Conservation (phyloP, 2,888 invertebrate species). For the Congeria kusceri region DNA sequence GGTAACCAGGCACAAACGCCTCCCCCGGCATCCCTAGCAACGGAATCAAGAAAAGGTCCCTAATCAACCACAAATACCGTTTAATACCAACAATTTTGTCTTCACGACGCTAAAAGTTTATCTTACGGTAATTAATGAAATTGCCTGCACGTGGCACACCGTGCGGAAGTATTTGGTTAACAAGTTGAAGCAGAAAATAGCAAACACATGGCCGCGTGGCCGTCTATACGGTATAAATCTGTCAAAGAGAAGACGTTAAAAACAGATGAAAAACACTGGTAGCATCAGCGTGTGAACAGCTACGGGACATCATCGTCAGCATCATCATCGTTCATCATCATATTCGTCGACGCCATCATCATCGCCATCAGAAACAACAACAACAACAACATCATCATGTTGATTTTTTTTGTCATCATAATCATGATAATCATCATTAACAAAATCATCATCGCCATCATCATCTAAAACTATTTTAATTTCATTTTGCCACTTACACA, state of each 20-base stretch:
- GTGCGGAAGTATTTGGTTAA: no score
- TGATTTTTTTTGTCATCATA: neutral
- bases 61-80: no score
- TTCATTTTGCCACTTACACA: neutral
- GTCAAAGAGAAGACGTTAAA: no score
- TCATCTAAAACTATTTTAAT: neutral
- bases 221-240: no score
- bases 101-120: neutral
- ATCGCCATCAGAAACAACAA: conserved; percentile 7
- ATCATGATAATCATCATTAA: neutral
- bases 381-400: neutral
- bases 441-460: conserved; percentile 4
- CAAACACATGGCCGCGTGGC: no score
- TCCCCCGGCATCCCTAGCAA: no score
- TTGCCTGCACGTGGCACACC: neutral
- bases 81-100: conserved; percentile 1
- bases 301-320: neutral
- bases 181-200: no score
- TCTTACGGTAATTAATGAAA: neutral
- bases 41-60: no score
- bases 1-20: no score
- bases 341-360: conserved; percentile 12
- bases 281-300: no score
- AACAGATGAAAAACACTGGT: no score
- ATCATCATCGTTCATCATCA: conserved; percentile 22